Evolutionary conservation across 1,140 invertebrate genomes (phyloP).

Genomic region (Neodiprion pinetum): DNA sequence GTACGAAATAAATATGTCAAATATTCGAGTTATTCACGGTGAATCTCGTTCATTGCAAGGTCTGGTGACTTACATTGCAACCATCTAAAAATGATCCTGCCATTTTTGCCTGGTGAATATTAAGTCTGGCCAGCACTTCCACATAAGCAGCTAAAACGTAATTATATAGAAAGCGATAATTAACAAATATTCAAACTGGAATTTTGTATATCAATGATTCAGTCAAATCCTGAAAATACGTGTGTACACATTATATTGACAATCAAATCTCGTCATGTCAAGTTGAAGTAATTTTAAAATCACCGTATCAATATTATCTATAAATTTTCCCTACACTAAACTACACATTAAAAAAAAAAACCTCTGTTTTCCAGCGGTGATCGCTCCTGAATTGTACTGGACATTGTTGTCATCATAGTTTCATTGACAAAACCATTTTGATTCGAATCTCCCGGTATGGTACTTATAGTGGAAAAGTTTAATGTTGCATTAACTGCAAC

Average conservation of each 20-base stretch:
- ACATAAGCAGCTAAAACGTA: conserved; percentile 59
- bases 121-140: conserved; percentile 64
- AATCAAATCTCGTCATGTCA: too few relatives aligned
- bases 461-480: conserved; percentile 35
- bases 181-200: conserved; percentile 55
- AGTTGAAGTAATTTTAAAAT: conserved; percentile 14
- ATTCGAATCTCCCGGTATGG: conserved; percentile 22
- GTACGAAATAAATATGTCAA: background rate
- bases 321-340: too few relatives aligned
- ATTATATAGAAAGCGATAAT: conserved; percentile 53
- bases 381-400: background rate
- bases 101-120: conserved; percentile 71
- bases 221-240: background rate
- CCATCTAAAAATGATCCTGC: conserved; percentile 84
- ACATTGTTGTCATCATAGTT: conserved; percentile 30
- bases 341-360: background rate
- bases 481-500: conserved; percentile 23
- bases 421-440: conserved; percentile 33
- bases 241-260: background rate
- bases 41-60: background rate
- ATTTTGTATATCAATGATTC: background rate
- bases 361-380: background rate
- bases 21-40: too few relatives aligned
- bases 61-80: conserved; percentile 71
- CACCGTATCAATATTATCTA: background rate